phyloP scores from a whole-genome alignment of 2,113 vertebrate genomes.

The Coregonus clupeaformis region DNA sequence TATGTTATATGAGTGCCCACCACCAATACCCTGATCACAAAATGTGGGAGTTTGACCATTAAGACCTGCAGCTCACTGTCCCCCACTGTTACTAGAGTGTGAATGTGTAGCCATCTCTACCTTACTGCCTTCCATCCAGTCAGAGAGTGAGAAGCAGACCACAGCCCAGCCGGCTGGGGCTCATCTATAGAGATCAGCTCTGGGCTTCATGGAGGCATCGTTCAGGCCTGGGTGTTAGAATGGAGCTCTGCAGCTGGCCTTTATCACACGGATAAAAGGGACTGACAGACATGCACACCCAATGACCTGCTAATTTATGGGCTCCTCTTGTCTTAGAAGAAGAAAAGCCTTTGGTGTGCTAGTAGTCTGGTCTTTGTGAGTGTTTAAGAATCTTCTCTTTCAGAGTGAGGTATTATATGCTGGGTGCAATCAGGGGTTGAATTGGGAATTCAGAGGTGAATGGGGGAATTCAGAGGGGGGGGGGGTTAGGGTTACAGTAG shows the following conservation, averaged over 20 bases:
- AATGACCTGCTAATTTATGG: conserved; percentile 55
- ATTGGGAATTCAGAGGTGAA: no score
- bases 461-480: no score
- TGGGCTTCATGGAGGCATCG: neutral
- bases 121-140: neutral
- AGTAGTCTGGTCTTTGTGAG: neutral
- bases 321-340: conserved; percentile 37
- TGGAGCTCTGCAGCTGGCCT: conserved; percentile 46
- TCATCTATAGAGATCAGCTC: conserved; percentile 31
- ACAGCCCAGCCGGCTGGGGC: neutral
- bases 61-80: no score
- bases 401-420: neutral
- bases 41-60: neutral
- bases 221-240: neutral
- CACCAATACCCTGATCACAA: neutral
- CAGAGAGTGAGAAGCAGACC: neutral
- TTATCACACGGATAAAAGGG: conserved; percentile 62
- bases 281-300: conserved; percentile 42
- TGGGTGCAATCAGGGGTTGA: neutral
- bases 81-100: neutral
- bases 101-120: neutral
- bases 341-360: conserved; percentile 8
- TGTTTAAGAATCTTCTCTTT: neutral
- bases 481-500: no score
- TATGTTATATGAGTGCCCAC: no score